Evolutionary conservation across 1,140 invertebrate species (phyloP).

Genomic region (Uloborus diversus): DNA sequence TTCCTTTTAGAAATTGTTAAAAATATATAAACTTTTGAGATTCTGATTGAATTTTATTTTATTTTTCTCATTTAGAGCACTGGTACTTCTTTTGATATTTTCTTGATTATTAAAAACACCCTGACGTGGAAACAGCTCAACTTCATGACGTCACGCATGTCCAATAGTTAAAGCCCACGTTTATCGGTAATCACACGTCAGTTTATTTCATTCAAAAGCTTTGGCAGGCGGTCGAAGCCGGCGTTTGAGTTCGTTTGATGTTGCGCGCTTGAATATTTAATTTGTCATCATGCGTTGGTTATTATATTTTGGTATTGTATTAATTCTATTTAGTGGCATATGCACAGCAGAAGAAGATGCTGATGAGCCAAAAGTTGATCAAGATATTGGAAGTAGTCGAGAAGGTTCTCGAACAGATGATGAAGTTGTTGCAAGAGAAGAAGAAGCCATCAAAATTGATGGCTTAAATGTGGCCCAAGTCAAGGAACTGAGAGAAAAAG

Average conservation of each 20-base stretch:
- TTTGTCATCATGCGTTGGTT: slow-evolving; percentile 15
- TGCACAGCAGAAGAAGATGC: slow-evolving; percentile 67
- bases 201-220: slow-evolving; percentile 23
- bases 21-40: too few species aligned
- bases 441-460: slow-evolving; percentile 97
- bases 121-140: background rate
- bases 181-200: slow-evolving; percentile 40
- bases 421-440: slow-evolving; percentile 81
- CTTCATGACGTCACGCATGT: background rate
- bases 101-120: too few species aligned
- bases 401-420: slow-evolving; percentile 82
- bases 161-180: slow-evolving; percentile 24
- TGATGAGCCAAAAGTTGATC: slow-evolving; percentile 69
- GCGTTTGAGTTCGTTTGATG: background rate
- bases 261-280: background rate
- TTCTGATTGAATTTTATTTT: too few species aligned
- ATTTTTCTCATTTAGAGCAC: too few species aligned
- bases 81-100: too few species aligned
- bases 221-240: background rate
- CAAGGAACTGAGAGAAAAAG: slow-evolving; percentile 84
- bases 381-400: slow-evolving; percentile 79
- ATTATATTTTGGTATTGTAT: background rate
- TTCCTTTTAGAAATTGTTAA: too few species aligned
- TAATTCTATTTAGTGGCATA: slow-evolving; percentile 12
- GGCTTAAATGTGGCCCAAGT: slow-evolving; percentile 93